phyloP scores from a whole-genome alignment of 2,113 vertebrate genomes.

The Zapornia atra region DNA sequence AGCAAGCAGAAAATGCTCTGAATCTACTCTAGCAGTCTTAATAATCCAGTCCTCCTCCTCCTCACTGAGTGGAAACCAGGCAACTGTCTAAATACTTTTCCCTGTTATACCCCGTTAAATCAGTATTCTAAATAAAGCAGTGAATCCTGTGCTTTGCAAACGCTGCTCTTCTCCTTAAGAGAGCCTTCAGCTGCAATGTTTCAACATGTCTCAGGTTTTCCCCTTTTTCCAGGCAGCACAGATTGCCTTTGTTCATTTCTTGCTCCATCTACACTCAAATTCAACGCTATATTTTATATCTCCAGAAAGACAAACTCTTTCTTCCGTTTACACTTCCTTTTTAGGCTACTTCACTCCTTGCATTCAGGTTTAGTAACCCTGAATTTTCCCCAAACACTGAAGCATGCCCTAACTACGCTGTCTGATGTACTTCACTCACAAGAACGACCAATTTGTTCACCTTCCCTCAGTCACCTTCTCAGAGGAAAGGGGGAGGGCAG shows the following conservation, averaged over 20 bases:
- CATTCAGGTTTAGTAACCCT: neutral
- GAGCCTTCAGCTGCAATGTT: neutral
- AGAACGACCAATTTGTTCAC: neutral
- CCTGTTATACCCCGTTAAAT: neutral
- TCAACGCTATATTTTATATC: neutral
- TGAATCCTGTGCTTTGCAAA: neutral
- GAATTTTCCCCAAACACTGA: neutral
- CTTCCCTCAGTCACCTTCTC: neutral
- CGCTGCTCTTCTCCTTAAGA: neutral
- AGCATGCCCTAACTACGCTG: neutral
- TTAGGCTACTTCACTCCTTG: neutral
- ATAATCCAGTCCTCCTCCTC: neutral
- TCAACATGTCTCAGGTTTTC: neutral
- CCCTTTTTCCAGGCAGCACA: neutral
- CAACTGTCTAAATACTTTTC: neutral
- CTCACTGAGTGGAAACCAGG: neutral
- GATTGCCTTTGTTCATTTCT: neutral
- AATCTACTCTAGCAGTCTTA: neutral
- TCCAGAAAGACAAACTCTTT: neutral
- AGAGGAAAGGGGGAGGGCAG: neutral
- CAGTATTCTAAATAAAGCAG: neutral
- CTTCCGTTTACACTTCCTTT: neutral
- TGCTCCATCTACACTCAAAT: neutral
- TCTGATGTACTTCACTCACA: neutral
- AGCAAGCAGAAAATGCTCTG: neutral